Percentiles rank a stretch among this genome's conserved stretches.
These are phyloP conservation scores for Ascidia mentula DNA, from an alignment of 23 tunicate genomes.

Conservation along the genomic window DNA sequence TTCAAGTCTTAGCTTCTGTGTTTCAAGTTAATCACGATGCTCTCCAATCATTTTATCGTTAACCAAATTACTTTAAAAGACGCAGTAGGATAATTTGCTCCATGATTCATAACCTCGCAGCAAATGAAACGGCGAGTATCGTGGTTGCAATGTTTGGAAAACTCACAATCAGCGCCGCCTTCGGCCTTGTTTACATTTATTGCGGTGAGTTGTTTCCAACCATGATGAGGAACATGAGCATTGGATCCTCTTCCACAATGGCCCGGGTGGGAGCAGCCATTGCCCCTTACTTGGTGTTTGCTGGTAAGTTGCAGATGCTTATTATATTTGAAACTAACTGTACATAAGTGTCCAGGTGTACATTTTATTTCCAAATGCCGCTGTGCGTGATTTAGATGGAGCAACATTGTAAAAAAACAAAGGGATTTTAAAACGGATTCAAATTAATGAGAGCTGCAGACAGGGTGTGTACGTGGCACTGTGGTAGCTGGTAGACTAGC, in stretches of 20 bases:
- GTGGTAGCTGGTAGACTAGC: no score
- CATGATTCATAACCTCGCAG: conserved; percentile 15
- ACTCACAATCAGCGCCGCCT: conserved; percentile 29
- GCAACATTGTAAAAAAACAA: no score
- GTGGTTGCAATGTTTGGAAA: conserved; percentile 51
- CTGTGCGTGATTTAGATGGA: no score
- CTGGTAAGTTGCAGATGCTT: conserved; percentile 11
- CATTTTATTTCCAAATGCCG: no score
- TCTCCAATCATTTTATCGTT: no score
- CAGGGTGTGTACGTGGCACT: no score
- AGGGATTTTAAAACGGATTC: no score
- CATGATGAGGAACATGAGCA: conserved; percentile 39
- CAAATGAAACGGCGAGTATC: background rate
- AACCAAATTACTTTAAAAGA: background rate
- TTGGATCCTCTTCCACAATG: conserved; percentile 42
- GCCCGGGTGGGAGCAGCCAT: conserved; percentile 49
- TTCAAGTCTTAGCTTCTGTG: no score
- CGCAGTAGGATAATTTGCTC: background rate
- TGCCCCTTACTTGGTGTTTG: conserved; percentile 31
- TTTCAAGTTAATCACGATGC: no score
- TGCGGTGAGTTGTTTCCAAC: conserved; percentile 49
- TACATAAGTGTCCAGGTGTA: no score
- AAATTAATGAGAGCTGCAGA: no score
- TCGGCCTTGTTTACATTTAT: conserved; percentile 23
- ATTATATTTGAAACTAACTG: no score